phyloP scores from a whole-genome alignment of 2,888 invertebrate species.

The Eueremaeus valkanovi region DNA sequence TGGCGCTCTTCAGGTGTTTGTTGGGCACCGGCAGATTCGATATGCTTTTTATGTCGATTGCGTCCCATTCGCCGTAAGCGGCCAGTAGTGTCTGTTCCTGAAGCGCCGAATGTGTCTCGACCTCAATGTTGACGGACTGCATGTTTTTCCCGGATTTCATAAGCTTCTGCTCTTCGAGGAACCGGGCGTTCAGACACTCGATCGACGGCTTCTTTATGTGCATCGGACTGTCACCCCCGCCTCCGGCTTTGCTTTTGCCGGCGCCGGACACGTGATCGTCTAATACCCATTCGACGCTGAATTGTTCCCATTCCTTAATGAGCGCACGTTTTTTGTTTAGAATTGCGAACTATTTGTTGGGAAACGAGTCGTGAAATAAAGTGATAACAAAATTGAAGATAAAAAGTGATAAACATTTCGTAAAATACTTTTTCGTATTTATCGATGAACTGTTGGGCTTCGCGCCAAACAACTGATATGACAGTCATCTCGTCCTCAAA shows the following conservation, averaged over 20 bases:
- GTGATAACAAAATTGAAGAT: not conserved
- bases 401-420: not conserved
- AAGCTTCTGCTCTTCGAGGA: constrained; percentile 31
- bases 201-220: constrained; percentile 34
- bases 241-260: not conserved
- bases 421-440: constrained; percentile 54
- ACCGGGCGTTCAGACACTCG: constrained; percentile 34
- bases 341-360: constrained; percentile 25
- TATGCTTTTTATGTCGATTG: constrained; percentile 20
- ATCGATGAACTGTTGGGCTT: constrained; percentile 58
- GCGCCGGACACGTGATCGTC: constrained; percentile 31
- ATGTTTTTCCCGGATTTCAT: constrained; percentile 31
- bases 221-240: constrained; percentile 8
- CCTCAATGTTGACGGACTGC: constrained; percentile 49
- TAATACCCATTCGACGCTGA: constrained; percentile 32
- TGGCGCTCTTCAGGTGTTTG: constrained; percentile 10
- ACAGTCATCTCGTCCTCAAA: constrained; percentile 61
- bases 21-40: not conserved
- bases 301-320: constrained; percentile 35
- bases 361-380: not conserved
- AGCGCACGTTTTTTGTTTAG: constrained; percentile 32
- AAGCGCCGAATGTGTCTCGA: constrained; percentile 50
- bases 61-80: constrained; percentile 41
- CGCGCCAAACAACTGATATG: constrained; percentile 59
- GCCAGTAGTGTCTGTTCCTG: constrained; percentile 49